Base-by-base conservation (phyloP, 2,888 invertebrate genomes). In the Heteromurus nitidus region DNA sequence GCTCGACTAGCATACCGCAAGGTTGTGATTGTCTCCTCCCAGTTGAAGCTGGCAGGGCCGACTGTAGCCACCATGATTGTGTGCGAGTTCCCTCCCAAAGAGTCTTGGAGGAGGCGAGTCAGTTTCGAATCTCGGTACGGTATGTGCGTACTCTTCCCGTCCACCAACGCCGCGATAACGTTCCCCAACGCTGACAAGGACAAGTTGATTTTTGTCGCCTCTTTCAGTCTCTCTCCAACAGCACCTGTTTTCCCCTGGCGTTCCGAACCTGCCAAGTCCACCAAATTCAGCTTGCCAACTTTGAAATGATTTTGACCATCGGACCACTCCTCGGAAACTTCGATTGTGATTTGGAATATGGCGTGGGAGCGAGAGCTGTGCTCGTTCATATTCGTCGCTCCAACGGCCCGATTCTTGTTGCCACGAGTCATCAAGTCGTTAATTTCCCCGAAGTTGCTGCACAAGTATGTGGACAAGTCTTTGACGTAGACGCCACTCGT, bases 61-160 rank as follows among this genome's bases (percentile, higher is more conserved):
- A 99, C 95, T 90, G 98, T 99, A 11, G 99, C 99, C 73, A 99
- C 96, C 99, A 99, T 99, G 74, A 99, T 96, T 0, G 99, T 99
- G 90, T 97, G 97, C 58, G 99, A 97, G 91, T 99, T 99, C 11
- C 99, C 99, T 76, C 99, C 99, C 60, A 99, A 91, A 0, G 98
- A 99, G 91, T 99, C 99, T 89, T 99, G 98, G 80, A 99, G 91
- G 74, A 99, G 91, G 70, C 99, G 92, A 9, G 99, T 99, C 77
- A 99, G 91, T 91, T 99, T 99, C 2, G 98, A 98, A 90, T 99
- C 98, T 89, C 99, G 91, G 90, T 99, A 99, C 1, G 99, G 99
- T 88, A 99, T 95, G 89, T 99, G 98, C 0, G 96, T 94, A 74
- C 96, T 96, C 86, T 90, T 91, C 88, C 97, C 97, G 67, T 93